Percentiles rank a stretch among this genome's conserved stretches.
phyloP scores from a whole-genome alignment of 2,113 vertebrate species.

The Hemiprocne comata region DNA sequence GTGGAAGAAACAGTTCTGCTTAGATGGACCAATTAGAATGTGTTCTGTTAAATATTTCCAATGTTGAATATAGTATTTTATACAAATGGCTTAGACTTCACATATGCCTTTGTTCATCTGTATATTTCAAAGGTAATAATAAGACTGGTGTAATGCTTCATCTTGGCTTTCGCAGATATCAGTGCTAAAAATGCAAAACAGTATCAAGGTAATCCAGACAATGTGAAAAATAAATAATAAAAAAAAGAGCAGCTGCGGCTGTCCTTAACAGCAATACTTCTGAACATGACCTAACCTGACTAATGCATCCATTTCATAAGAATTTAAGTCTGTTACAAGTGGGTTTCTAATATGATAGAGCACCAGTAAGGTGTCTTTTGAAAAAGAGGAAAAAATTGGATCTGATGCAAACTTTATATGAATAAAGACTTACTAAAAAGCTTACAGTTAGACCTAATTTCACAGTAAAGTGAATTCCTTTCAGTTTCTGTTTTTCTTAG shows the following conservation, averaged over 20 bases:
- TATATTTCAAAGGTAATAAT: not conserved
- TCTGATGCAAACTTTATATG: not conserved
- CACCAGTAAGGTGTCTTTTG: not conserved
- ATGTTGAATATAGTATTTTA: not conserved
- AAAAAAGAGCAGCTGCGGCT: not conserved
- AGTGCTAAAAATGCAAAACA: not conserved
- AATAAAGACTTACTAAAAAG: not conserved
- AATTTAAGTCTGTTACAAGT: not conserved
- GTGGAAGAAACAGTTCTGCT: not conserved
- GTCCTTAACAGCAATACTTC: not conserved
- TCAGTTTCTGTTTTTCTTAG: not conserved
- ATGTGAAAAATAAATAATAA: not conserved
- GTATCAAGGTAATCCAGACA: not conserved
- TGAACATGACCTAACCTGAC: not conserved
- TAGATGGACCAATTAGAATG: not conserved
- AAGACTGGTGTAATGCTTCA: not conserved
- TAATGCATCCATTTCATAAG: not conserved
- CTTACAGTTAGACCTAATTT: not conserved
- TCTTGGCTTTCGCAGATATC: not conserved
- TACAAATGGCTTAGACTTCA: not conserved
- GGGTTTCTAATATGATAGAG: not conserved
- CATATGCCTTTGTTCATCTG: not conserved
- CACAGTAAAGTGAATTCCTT: not conserved
- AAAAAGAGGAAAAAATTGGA: not conserved
- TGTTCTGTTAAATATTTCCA: not conserved